Evolutionary conservation across 2,797 vertebrate species (phyloP).

Genomic region (Acrossocheilus fasciatus): DNA sequence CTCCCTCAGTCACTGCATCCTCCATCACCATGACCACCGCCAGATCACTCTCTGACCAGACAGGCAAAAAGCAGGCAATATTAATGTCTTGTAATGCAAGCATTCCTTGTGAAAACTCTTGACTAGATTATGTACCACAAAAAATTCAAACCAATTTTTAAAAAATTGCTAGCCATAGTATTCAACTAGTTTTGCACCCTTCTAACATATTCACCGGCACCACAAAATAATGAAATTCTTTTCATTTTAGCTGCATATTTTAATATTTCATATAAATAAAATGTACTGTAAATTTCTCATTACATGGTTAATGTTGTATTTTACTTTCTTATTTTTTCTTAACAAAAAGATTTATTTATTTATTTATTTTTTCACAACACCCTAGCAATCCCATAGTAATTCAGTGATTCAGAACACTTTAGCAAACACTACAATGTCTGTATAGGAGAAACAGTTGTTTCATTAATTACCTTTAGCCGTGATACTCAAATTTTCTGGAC

Average conservation of each 20-base stretch:
- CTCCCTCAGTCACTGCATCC: conserved; percentile 68
- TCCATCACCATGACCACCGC: conserved; percentile 66
- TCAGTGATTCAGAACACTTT: not conserved
- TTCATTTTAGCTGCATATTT: not conserved
- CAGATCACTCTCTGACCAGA: conserved; percentile 77
- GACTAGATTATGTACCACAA: not conserved
- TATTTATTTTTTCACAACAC: not conserved
- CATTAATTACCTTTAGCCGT: conserved; percentile 68
- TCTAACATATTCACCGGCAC: no score
- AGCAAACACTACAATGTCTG: not conserved
- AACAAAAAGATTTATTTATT: not conserved
- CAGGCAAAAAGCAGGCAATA: conserved; percentile 9
- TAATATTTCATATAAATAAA: not conserved
- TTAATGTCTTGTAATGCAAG: not conserved
- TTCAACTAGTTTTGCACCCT: no score
- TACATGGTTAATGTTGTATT: no score
- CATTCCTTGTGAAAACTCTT: not conserved
- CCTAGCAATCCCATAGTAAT: not conserved
- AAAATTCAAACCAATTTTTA: not conserved
- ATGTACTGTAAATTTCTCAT: not conserved
- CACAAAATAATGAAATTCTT: not conserved
- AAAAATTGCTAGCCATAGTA: no score
- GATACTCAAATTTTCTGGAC: conserved; percentile 63
- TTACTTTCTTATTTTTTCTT: no score
- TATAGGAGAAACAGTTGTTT: not conserved